Percentiles rank a stretch among this genome's conserved stretches.
phyloP scores from a whole-genome alignment of 2,113 vertebrate species.

The Xiphophorus maculatus region DNA sequence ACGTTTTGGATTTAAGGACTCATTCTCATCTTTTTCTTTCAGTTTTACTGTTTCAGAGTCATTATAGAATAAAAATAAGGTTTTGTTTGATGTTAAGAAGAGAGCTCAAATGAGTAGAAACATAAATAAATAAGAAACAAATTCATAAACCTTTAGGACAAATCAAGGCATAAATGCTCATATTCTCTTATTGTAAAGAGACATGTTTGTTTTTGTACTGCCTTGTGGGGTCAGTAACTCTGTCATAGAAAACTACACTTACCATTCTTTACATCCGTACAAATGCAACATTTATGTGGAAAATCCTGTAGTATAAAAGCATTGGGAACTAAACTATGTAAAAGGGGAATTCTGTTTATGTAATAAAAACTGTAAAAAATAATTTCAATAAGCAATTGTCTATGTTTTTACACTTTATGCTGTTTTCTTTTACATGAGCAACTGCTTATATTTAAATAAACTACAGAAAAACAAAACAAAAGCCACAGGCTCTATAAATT shows the following conservation, averaged over 20 bases:
- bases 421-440: conserved; percentile 11
- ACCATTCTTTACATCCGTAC: not conserved
- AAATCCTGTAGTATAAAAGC: conserved; percentile 29
- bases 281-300: not conserved
- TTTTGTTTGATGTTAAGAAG: not conserved
- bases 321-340: conserved; percentile 25
- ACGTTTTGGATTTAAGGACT: not conserved
- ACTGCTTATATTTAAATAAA: conserved; percentile 18
- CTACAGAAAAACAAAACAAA: not conserved
- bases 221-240: too few relatives aligned
- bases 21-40: not conserved
- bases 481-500: conserved; percentile 19
- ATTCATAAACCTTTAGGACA: not conserved
- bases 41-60: not conserved
- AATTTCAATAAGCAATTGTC: conserved; percentile 23
- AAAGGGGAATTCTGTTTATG: conserved; percentile 2
- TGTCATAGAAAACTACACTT: conserved; percentile 5
- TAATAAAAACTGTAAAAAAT: conserved; percentile 21
- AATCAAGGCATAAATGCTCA: not conserved
- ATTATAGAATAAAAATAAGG: not conserved
- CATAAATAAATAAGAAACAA: not conserved
- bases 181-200: not conserved
- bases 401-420: conserved; percentile 26
- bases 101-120: not conserved
- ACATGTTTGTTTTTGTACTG: not conserved